Evolutionary conservation across 2,888 invertebrate species (phyloP).

Genomic region (Alentia gelatinosa): DNA sequence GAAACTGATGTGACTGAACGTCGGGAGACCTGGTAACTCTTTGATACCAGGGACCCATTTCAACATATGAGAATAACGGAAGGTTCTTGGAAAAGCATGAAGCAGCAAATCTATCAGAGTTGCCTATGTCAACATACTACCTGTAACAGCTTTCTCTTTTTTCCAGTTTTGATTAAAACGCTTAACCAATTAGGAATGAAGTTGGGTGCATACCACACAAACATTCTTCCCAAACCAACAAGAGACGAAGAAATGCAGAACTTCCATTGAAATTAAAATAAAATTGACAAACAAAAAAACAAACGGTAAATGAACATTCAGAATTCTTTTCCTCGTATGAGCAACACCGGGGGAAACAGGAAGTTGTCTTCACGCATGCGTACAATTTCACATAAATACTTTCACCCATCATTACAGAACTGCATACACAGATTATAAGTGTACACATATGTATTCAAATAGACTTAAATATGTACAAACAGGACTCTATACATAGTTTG

Average conservation of each 20-base stretch:
- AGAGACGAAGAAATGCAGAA: neutral
- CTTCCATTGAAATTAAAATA: neutral
- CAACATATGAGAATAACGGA: no score
- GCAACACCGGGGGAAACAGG: slow-evolving; percentile 25
- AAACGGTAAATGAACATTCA: neutral
- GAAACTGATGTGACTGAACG: no score
- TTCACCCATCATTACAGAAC: neutral
- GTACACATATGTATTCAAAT: slow-evolving; percentile 25
- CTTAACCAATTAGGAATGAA: slow-evolving; percentile 39
- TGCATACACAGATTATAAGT: neutral
- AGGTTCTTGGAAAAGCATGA: neutral
- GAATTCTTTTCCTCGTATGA: neutral
- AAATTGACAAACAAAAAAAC: neutral
- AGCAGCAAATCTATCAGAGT: neutral
- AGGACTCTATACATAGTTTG: neutral
- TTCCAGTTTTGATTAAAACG: neutral
- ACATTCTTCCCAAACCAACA: slow-evolving; percentile 21
- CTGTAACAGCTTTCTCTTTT: neutral
- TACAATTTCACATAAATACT: slow-evolving; percentile 26
- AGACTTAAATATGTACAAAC: slow-evolving; percentile 33
- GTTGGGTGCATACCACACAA: slow-evolving; percentile 29
- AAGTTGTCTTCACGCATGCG: neutral
- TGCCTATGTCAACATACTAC: neutral
- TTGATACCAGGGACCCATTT: no score
- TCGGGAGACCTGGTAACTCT: no score